Percentiles rank a stretch among this genome's conserved stretches.
These are phyloP conservation scores for Sarotherodon lohbergeri DNA, from an alignment of 2,113 vertebrate species.

Conservation along the genomic window DNA sequence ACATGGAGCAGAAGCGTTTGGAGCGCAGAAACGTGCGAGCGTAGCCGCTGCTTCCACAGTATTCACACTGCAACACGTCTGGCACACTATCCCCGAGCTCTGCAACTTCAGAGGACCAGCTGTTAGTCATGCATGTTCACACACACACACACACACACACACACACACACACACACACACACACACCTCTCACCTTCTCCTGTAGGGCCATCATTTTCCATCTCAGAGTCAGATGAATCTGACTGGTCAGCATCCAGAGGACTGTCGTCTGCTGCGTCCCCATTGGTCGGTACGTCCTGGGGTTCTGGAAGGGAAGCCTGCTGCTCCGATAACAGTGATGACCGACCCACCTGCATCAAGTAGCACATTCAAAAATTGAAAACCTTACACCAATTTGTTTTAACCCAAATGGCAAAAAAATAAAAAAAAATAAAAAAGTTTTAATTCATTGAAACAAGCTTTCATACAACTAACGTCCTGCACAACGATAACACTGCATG, in stretches of 20 bases:
- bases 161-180: neutral
- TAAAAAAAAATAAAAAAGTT: neutral
- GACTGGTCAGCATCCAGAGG: conserved; percentile 80
- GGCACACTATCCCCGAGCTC: conserved; percentile 77
- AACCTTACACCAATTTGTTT: neutral
- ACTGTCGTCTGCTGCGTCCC: conserved; percentile 71
- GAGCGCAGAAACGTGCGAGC: conserved; percentile 84
- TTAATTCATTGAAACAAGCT: neutral
- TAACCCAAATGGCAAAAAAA: neutral
- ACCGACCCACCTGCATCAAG: conserved; percentile 77
- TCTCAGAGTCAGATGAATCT: conserved; percentile 85
- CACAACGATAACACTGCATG: neutral
- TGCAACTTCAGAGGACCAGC: conserved; percentile 56
- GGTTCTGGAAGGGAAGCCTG: conserved; percentile 81
- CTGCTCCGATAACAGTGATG: conserved; percentile 79
- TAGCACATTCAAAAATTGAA: neutral
- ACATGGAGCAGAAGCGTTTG: conserved; percentile 91
- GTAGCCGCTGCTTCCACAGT: conserved; percentile 88
- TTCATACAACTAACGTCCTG: neutral
- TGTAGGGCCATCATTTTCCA: conserved; percentile 78
- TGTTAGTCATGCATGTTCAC: neutral
- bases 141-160: neutral
- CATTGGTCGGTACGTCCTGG: conserved; percentile 75
- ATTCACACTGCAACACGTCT: conserved; percentile 87
- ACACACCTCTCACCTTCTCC: conserved; percentile 68